phyloP scores from a whole-genome alignment of 2,888 invertebrate species.

The Aricia artaxerxes region DNA sequence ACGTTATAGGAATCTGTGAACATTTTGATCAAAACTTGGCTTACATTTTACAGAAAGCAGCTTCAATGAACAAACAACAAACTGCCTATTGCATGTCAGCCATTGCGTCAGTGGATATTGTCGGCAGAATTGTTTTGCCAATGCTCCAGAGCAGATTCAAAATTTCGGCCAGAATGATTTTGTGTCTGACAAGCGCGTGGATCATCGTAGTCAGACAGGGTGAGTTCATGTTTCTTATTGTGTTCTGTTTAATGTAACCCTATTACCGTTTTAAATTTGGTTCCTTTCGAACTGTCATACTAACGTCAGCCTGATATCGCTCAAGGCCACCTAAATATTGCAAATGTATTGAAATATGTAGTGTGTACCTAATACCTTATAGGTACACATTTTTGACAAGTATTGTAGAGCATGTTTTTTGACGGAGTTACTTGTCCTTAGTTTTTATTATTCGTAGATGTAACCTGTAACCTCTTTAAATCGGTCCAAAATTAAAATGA shows the following conservation, averaged over 20 bases:
- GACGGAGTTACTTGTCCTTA: too few species aligned
- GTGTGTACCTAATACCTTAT: too few species aligned
- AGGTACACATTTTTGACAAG: too few species aligned
- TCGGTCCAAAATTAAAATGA: too few species aligned
- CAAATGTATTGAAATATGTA: too few species aligned
- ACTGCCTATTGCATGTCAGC: conserved; percentile 86
- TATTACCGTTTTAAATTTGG: too few species aligned
- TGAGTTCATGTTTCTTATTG: conserved; percentile 53
- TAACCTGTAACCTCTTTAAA: neutral
- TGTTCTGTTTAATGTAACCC: conserved; percentile 4
- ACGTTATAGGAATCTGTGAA: neutral
- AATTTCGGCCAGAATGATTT: conserved; percentile 82
- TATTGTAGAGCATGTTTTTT: too few species aligned
- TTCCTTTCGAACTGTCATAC: too few species aligned
- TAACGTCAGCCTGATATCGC: too few species aligned
- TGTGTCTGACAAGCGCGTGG: conserved; percentile 81
- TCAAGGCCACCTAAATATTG: too few species aligned
- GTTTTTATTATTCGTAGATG: too few species aligned
- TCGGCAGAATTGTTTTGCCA: conserved; percentile 83
- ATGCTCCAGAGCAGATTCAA: conserved; percentile 82
- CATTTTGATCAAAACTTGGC: conserved; percentile 31
- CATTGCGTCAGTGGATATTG: conserved; percentile 84
- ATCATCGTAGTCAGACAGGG: conserved; percentile 80
- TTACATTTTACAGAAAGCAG: conserved; percentile 59
- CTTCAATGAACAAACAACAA: conserved; percentile 67